A percentile compares a stretch with the other conserved stretches of the same genome.
Evolutionary conservation across 2,797 vertebrate species (phyloP).

Genomic region (Mastacembelus armatus): DNA sequence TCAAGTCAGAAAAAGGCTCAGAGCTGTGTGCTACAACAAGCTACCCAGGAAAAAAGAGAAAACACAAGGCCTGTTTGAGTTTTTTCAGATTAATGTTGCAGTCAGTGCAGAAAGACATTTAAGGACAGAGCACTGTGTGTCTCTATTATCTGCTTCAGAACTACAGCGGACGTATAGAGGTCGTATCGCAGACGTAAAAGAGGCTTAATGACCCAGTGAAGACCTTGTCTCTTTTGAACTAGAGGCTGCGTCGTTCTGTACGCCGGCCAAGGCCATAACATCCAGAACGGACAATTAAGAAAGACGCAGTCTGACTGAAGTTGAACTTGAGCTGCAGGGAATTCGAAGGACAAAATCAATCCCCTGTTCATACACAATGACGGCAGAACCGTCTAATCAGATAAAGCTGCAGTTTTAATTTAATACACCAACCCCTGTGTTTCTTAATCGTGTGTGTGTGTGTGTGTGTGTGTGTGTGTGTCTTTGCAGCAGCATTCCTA

Average conservation of each 20-base stretch:
- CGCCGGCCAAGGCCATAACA: constrained; percentile 5
- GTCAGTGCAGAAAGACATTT: constrained; percentile 4
- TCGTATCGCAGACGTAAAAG: neutral
- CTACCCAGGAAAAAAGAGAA: neutral
- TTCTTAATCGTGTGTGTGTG: constrained; percentile 13
- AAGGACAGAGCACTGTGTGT: constrained; percentile 2
- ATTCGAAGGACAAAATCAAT: constrained; percentile 33
- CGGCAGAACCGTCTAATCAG: constrained; percentile 35
- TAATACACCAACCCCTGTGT: constrained; percentile 17
- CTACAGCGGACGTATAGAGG: constrained; percentile 5
- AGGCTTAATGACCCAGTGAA: neutral
- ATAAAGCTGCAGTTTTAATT: constrained; percentile 43
- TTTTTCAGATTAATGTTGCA: constrained; percentile 2
- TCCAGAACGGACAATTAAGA: neutral
- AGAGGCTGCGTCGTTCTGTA: neutral
- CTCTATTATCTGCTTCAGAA: constrained; percentile 24
- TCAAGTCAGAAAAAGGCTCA: neutral
- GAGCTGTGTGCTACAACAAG: neutral
- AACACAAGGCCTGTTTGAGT: neutral
- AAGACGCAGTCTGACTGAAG: constrained; percentile 27
- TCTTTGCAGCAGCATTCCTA: constrained; percentile 40
- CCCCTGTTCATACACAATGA: constrained; percentile 25
- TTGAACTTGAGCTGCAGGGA: constrained; percentile 38
- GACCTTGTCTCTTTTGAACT: neutral
- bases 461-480: constrained; percentile 7